Conservation (phyloP, 2,888 invertebrate species). For the Acleris sparsana region DNA sequence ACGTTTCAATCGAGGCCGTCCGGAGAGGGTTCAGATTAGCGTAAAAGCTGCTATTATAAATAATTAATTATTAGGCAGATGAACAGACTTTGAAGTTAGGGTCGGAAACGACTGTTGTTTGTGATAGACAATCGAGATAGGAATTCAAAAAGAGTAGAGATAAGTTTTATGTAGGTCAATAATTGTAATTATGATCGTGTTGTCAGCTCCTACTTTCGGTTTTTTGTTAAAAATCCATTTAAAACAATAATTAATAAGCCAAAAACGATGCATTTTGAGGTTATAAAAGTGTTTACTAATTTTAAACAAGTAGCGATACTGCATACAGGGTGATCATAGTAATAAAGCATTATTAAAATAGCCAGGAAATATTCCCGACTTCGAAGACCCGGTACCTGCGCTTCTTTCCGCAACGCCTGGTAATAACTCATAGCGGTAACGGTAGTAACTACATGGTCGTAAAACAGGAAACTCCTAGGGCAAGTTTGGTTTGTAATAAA, state of each 20-base stretch:
- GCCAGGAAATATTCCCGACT: background rate
- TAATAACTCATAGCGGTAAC: constrained; percentile 10
- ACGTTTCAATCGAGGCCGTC: background rate
- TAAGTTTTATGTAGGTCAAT: too few relatives aligned
- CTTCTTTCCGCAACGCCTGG: constrained; percentile 3
- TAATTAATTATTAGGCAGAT: constrained; percentile 8
- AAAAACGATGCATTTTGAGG: too few relatives aligned
- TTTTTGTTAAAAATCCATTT: too few relatives aligned
- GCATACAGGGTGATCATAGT: too few relatives aligned
- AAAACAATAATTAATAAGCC: too few relatives aligned
- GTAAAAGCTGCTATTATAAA: background rate
- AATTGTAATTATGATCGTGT: too few relatives aligned
- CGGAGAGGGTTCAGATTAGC: background rate
- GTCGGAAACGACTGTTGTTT: background rate
- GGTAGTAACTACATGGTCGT: constrained; percentile 6
- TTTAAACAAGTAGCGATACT: too few relatives aligned
- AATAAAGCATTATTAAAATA: too few relatives aligned
- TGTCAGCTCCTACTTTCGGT: too few relatives aligned
- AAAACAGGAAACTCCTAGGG: constrained; percentile 9
- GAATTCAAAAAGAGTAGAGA: too few relatives aligned
- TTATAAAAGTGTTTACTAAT: too few relatives aligned
- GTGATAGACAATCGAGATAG: too few relatives aligned
- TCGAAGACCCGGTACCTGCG: background rate
- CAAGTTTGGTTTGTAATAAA: constrained; percentile 1
- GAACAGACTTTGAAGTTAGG: background rate